Conservation (phyloP, 2,797 vertebrate genomes). For the Coccyzus lansbergi region DNA sequence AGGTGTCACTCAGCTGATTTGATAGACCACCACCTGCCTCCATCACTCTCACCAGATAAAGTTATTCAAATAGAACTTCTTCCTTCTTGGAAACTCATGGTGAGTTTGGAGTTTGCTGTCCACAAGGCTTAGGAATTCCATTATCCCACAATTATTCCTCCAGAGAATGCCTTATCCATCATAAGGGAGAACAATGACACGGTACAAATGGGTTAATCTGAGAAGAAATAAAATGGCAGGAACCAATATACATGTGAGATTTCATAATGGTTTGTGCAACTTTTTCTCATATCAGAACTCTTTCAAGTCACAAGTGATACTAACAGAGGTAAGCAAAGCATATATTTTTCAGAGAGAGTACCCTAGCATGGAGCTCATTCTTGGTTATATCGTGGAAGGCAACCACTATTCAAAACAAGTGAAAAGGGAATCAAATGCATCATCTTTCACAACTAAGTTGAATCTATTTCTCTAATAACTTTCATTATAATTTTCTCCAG, state of each 20-base stretch:
- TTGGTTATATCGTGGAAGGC: rapidly evolving
- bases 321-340: neutral
- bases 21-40: too few relatives aligned
- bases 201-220: neutral
- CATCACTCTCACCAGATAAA: too few relatives aligned
- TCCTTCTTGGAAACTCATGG: too few relatives aligned
- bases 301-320: neutral
- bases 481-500: neutral
- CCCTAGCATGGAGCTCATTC: neutral
- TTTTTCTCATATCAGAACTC: neutral
- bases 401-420: neutral
- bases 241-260: neutral
- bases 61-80: too few relatives aligned
- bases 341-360: neutral
- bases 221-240: neutral
- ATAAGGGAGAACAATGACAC: neutral
- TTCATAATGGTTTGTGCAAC: neutral
- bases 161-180: neutral
- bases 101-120: too few relatives aligned
- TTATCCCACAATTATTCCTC: neutral
- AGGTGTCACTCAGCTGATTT: too few relatives aligned
- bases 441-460: neutral
- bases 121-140: too few relatives aligned
- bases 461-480: neutral
- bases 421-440: neutral